phyloP scores from a whole-genome alignment of 2,113 vertebrate genomes.

The Caranx ignobilis region DNA sequence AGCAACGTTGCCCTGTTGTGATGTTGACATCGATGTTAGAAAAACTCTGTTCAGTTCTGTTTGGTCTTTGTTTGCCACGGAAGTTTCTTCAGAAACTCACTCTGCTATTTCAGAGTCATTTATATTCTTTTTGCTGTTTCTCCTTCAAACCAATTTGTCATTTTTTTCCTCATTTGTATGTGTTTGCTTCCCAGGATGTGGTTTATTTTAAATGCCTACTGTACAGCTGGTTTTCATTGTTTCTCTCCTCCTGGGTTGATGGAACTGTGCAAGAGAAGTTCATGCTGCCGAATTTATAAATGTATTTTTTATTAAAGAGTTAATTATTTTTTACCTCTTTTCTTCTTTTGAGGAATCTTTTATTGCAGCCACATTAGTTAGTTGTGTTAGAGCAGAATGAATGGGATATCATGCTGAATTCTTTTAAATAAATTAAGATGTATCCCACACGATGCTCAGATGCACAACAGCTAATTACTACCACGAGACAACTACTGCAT shows the following conservation, averaged over 20 bases:
- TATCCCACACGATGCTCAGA: background rate
- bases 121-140: slow-evolving; percentile 47
- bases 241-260: slow-evolving; percentile 43
- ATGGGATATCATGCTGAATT: background rate
- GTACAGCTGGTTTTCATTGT: slow-evolving; percentile 61
- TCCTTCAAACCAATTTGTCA: slow-evolving; percentile 22
- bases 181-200: slow-evolving; percentile 50
- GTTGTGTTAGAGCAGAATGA: background rate
- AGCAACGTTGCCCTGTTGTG: slow-evolving; percentile 44
- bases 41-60: slow-evolving; percentile 31
- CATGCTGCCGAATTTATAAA: slow-evolving; percentile 75
- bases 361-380: background rate
- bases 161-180: slow-evolving; percentile 45
- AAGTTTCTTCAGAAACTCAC: slow-evolving; percentile 8
- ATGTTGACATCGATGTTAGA: slow-evolving; percentile 34
- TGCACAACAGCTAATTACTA: background rate
- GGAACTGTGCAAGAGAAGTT: slow-evolving; percentile 61
- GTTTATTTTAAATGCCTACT: slow-evolving; percentile 56
- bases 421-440: background rate
- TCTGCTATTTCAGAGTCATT: slow-evolving; percentile 17
- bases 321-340: slow-evolving; percentile 72
- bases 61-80: slow-evolving; percentile 22
- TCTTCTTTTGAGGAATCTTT: slow-evolving; percentile 1
- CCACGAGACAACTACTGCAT: background rate
- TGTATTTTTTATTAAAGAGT: slow-evolving; percentile 82